Percentiles rank a stretch among this genome's conserved stretches.
phyloP scores from a whole-genome alignment of 2,113 vertebrate genomes.

The Gallinago paraguaiae region DNA sequence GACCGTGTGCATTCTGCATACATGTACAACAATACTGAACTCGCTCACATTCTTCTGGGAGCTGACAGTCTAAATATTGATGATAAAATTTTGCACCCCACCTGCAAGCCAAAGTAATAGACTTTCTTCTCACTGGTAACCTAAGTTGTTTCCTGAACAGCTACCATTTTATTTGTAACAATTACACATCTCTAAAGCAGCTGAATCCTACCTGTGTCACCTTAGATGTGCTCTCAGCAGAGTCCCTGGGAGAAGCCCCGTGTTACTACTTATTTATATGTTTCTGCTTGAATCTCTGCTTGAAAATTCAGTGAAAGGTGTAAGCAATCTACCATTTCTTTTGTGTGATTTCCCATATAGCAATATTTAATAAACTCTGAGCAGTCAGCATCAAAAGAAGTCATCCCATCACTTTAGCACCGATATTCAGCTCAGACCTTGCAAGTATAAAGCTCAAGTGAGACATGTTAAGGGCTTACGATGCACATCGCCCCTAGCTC shows the following conservation, averaged over 20 bases:
- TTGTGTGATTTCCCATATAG: background rate
- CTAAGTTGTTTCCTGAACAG: background rate
- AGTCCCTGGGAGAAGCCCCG: background rate
- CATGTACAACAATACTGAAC: background rate
- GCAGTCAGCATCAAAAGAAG: background rate
- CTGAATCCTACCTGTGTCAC: background rate
- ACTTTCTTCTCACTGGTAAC: background rate
- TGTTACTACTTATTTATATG: background rate
- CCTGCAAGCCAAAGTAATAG: background rate
- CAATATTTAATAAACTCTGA: background rate
- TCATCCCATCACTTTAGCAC: background rate
- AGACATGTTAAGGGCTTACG: background rate
- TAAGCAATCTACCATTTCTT: background rate
- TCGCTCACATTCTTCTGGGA: background rate
- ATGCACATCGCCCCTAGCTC: background rate
- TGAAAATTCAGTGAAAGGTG: background rate
- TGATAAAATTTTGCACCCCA: background rate
- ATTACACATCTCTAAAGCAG: background rate
- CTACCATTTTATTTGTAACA: background rate
- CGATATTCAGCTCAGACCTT: background rate
- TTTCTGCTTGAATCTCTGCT: background rate
- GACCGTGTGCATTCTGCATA: background rate
- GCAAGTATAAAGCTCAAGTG: background rate
- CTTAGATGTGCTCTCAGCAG: background rate
- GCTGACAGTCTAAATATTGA: background rate